These are phyloP conservation scores for Callipepla squamata DNA, from an alignment of 2,113 vertebrate genomes.

Conservation along the genomic window DNA sequence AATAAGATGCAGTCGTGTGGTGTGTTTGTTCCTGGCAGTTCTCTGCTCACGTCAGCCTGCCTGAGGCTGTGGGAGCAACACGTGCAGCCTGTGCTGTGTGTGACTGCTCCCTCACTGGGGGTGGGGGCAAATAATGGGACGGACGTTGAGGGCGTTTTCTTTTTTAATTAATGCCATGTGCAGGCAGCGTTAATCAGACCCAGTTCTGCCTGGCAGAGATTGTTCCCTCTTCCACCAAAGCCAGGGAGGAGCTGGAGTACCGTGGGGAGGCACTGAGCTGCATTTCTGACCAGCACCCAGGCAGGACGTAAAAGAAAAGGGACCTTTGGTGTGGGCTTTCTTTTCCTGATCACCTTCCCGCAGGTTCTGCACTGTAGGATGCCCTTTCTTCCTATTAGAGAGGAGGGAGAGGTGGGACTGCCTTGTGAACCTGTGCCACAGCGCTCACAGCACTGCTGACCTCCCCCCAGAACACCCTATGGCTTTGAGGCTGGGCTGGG, in stretches of 20 bases:
- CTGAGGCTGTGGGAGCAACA: background rate
- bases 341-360: background rate
- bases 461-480: accelerated
- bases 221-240: background rate
- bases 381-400: background rate
- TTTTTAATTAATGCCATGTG: background rate
- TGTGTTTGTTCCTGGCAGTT: background rate
- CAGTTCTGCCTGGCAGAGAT: accelerated
- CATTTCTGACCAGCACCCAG: background rate
- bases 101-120: background rate
- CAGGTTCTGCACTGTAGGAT: background rate
- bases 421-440: accelerated
- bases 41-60: background rate
- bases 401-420: background rate
- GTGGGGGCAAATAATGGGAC: background rate
- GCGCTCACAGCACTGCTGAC: accelerated
- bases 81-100: background rate
- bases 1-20: background rate
- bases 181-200: background rate
- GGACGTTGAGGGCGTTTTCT: accelerated
- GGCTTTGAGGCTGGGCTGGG: accelerated
- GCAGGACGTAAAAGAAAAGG: background rate
- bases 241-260: background rate
- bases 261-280: background rate
- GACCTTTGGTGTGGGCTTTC: background rate